Evolutionary conservation across 2,797 vertebrate species (phyloP).

Genomic region (Remorina albescens): DNA sequence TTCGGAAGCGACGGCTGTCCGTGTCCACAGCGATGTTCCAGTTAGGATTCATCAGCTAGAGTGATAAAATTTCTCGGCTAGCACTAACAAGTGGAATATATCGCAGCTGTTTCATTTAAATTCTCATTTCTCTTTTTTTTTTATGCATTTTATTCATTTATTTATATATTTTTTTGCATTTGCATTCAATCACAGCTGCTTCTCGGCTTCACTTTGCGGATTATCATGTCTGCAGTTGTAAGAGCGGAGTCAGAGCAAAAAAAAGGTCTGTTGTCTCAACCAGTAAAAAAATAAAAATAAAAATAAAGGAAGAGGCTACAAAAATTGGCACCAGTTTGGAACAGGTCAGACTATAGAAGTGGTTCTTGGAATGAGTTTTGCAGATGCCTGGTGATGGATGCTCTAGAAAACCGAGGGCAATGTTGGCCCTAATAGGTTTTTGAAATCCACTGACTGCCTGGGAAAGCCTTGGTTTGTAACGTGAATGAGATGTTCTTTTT

Average conservation of each 20-base stretch:
- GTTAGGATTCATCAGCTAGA: background rate
- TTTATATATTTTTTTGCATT: background rate
- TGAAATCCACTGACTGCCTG: constrained; percentile 6
- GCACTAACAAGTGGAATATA: background rate
- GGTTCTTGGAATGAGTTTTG: constrained; percentile 30
- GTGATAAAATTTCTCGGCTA: background rate
- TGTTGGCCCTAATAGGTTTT: constrained; percentile 26
- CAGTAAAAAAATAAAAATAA: constrained; percentile 9
- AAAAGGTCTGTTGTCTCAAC: background rate
- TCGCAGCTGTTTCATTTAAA: constrained; percentile 9
- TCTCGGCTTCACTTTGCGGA: background rate
- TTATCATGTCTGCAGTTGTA: background rate
- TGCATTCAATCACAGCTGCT: background rate
- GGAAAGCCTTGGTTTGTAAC: background rate
- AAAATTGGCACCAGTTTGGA: constrained; percentile 9
- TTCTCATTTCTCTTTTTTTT: background rate
- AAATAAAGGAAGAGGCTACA: background rate
- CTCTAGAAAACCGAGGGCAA: constrained; percentile 11
- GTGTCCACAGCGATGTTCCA: background rate
- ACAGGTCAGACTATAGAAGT: constrained; percentile 31
- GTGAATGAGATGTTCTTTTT: constrained; percentile 9
- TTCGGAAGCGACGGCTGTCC: background rate
- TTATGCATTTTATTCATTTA: background rate
- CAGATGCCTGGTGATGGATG: constrained; percentile 26
- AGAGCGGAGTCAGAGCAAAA: background rate